These are phyloP conservation scores for Poecilus cupreus DNA, from an alignment of 2,888 invertebrate genomes.

Conservation along the genomic window DNA sequence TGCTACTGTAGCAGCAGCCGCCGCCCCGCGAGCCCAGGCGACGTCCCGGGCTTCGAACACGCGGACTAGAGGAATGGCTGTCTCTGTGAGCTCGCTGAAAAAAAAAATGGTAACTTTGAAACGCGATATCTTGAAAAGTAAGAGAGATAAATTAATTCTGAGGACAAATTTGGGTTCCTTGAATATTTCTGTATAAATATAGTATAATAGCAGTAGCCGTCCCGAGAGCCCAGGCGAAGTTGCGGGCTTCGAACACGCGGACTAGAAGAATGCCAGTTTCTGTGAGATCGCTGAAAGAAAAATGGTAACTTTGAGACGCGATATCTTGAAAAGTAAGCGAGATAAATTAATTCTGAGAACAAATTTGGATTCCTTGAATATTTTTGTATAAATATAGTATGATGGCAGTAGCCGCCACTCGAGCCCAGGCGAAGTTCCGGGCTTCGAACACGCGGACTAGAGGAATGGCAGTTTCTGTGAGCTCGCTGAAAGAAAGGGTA, in stretches of 20 bases:
- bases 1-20: constrained; percentile 77
- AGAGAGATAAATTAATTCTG: no score
- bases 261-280: constrained; percentile 78
- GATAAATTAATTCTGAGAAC: no score
- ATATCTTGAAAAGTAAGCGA: no score
- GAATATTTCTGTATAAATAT: no score
- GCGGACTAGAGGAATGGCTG: constrained; percentile 77
- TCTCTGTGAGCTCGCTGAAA: constrained; percentile 75
- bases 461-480: constrained; percentile 77
- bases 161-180: no score
- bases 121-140: no score
- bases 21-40: constrained; percentile 77
- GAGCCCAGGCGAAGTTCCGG: constrained; percentile 77
- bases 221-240: constrained; percentile 78
- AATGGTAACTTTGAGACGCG: no score
- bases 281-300: constrained; percentile 73
- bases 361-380: no score
- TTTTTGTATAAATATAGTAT: no score
- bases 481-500: constrained; percentile 72
- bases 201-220: constrained; percentile 77
- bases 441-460: constrained; percentile 78
- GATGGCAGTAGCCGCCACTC: constrained; percentile 76
- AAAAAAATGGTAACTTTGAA: no score
- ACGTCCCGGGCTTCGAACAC: constrained; percentile 77
- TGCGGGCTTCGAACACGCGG: constrained; percentile 76